Conservation (phyloP, 2,888 invertebrate species). For the Pterostichus madidus region DNA sequence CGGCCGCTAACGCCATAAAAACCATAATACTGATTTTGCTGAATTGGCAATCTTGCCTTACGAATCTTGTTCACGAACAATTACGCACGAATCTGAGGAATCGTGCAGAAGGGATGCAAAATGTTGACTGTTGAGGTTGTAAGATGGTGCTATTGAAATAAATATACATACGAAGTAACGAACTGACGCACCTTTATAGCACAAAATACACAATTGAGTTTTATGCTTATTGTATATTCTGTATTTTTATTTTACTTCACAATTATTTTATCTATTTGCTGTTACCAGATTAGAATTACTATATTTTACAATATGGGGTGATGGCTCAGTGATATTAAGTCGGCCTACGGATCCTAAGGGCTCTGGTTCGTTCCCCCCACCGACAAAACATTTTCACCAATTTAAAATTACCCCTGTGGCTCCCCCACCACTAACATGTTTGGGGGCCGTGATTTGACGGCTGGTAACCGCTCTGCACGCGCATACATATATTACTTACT, state of each 20-base stretch:
- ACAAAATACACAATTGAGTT: neutral
- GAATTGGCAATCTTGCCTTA: constrained; percentile 55
- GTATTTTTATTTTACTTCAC: neutral
- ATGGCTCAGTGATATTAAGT: no score
- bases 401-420: no score
- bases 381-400: no score
- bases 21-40: constrained; percentile 61
- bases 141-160: constrained; percentile 21
- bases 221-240: neutral
- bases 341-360: no score
- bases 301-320: no score
- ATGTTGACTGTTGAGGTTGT: neutral
- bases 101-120: constrained; percentile 10
- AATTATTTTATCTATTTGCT: neutral
- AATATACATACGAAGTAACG: constrained; percentile 3
- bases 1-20: constrained; percentile 41
- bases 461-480: no score
- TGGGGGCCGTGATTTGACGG: no score
- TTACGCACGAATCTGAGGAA: constrained; percentile 37
- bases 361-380: no score
- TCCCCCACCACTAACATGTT: no score
- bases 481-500: no score
- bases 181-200: neutral
- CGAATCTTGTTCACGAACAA: constrained; percentile 58
- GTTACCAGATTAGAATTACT: no score